Percentiles rank a stretch among this genome's conserved stretches.
phyloP scores from a whole-genome alignment of 2,113 vertebrate genomes.

The Dasyornis broadbenti region DNA sequence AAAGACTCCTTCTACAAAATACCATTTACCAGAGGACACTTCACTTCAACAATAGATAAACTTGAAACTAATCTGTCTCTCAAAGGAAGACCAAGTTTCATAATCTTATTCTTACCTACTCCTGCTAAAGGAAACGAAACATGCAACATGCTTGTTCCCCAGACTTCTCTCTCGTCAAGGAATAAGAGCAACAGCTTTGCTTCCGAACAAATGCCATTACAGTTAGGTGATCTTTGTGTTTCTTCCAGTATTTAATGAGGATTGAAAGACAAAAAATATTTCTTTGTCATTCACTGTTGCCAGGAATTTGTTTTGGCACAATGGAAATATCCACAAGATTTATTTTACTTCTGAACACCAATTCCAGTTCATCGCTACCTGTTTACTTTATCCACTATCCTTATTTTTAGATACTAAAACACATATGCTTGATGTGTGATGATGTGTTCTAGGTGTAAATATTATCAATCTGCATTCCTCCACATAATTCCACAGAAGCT shows the following conservation, averaged over 20 bases:
- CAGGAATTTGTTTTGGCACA: conserved; percentile 30
- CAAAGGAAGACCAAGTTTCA: background rate
- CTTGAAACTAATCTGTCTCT: background rate
- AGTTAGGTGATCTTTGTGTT: background rate
- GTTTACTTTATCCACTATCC: background rate
- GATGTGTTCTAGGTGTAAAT: background rate
- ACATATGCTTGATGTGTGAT: accelerated
- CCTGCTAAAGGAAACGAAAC: background rate
- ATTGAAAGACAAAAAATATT: background rate
- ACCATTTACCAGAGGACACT: background rate
- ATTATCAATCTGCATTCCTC: background rate
- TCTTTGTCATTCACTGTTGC: background rate
- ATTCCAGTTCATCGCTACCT: background rate
- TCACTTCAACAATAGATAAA: background rate
- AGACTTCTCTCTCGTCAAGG: background rate
- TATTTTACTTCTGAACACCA: background rate
- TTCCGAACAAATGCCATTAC: background rate
- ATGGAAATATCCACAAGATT: background rate
- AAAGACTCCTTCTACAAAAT: background rate
- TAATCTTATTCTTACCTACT: background rate
- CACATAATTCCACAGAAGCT: background rate
- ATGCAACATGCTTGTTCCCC: background rate
- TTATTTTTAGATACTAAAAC: background rate
- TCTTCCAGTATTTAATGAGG: background rate
- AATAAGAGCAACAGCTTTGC: background rate